Evolutionary conservation across 2,113 vertebrate species (phyloP), one percentile per base, ranked within the genome.

Genomic region (Bujurquina vittata): DNA sequence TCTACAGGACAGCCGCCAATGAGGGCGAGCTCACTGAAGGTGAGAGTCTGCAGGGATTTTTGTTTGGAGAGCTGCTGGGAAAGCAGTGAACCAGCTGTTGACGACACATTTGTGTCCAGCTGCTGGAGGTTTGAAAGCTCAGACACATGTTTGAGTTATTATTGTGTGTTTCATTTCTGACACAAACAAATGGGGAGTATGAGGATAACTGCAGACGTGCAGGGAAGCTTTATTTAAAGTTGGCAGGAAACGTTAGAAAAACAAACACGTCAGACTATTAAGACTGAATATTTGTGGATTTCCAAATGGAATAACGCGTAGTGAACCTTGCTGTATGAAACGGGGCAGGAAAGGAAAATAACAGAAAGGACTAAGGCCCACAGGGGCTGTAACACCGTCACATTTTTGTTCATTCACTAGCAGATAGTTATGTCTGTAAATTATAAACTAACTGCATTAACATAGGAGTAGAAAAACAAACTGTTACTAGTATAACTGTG

Each of bases 11-110:
- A 61, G 89, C 94, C 12, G 88, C 84, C 76, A 11, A 2, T 1
- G 58, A 73, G 1, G 92, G 90, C 37, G 43, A 2, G 31, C 85
- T 94, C 0, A 94, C 91, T 7, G 91, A 94, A 75, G 92, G 96
- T 95, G 60, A 83, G 61, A 37, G 8, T 3, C 35, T 37, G 35
- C 35, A 9, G 8, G 35, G 35, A 37, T 37, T 31, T 43, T 4
- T 12, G 40, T 43, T 43, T 12, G 10, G 40, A 43, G 40, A 43
- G 40, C 40, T 43, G 40, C 3, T 43, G 10, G 11, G 40, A 14
- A 14, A 14, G 4, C 10, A 3, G 40, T 12, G 10, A 43, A 43
- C 10, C 40, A 43, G 40, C 40, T 43, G 11, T 43, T 40, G 20
- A 40, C 2, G 2, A 5, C 61, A 40, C 35, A 40, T 23, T 7